Evolutionary conservation across 1,140 invertebrate species (phyloP).

Genomic region (Drosophila jambulina): DNA sequence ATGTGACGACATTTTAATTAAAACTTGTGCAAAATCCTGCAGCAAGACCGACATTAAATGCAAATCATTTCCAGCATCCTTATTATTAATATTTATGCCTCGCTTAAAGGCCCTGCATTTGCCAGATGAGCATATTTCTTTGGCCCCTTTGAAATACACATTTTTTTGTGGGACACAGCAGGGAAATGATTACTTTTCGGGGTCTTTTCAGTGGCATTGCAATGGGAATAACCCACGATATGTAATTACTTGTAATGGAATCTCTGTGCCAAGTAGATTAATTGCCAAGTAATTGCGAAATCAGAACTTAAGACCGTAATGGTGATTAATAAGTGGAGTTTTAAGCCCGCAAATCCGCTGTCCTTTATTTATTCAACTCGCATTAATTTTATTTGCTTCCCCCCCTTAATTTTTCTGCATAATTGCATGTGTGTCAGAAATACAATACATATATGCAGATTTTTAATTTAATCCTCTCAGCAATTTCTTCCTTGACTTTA

Average conservation of each 20-base stretch:
- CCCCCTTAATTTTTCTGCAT: background rate
- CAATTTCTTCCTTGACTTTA: conserved; percentile 63
- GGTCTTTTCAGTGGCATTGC: background rate
- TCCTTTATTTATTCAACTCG: conserved; percentile 24
- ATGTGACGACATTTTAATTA: conserved; percentile 80
- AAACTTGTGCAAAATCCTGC: conserved; percentile 58
- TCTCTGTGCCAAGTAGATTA: background rate
- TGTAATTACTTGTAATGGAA: conserved; percentile 9
- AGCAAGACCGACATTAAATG: conserved; percentile 37
- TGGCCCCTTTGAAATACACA: background rate
- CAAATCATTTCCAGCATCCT: conserved; percentile 44
- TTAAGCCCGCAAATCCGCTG: background rate
- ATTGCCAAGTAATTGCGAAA: conserved; percentile 17
- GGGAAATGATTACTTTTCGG: background rate
- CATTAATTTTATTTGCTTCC: conserved; percentile 20
- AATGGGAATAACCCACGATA: conserved; percentile 4
- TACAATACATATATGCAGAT: conserved; percentile 4
- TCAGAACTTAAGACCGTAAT: conserved; percentile 17
- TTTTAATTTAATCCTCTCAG: conserved; percentile 62
- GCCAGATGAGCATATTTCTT: conserved; percentile 17
- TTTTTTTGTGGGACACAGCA: conserved; percentile 1
- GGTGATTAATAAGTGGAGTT: conserved; percentile 5
- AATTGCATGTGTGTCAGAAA: background rate
- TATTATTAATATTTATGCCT: conserved; percentile 53
- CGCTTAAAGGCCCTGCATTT: conserved; percentile 25